phyloP scores from a whole-genome alignment of 2,888 invertebrate species.

The Celastrina argiolus region DNA sequence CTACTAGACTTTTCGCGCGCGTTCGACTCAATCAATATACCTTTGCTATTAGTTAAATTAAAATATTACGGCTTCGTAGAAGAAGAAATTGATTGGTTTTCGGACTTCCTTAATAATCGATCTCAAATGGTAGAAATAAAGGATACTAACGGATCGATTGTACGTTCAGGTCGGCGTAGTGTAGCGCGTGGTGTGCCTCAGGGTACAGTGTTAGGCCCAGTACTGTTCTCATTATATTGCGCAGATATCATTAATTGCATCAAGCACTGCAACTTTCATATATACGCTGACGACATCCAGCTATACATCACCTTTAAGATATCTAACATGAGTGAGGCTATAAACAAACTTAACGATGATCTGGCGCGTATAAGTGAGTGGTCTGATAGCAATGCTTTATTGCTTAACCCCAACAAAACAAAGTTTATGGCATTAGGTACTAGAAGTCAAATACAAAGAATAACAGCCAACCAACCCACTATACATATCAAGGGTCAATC shows the following conservation, averaged over 20 bases:
- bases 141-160: not conserved
- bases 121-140: not conserved
- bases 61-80: not conserved
- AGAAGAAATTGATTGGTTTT: not conserved
- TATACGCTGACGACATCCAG: slow-evolving; percentile 28
- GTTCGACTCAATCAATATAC: not conserved
- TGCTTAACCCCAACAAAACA: no score
- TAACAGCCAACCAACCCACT: no score
- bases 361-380: slow-evolving; percentile 21
- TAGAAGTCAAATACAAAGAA: no score
- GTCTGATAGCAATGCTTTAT: no score
- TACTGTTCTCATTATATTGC: slow-evolving; percentile 25
- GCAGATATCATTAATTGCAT: slow-evolving; percentile 24
- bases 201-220: slow-evolving; percentile 28
- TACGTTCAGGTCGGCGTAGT: not conserved
- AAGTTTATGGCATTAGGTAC: no score
- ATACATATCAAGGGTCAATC: no score
- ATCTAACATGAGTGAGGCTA: not conserved
- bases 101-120: not conserved
- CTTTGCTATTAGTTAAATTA: not conserved
- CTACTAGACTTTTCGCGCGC: no score
- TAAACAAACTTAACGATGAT: slow-evolving; percentile 20
- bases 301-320: slow-evolving; percentile 12
- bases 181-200: slow-evolving; percentile 19
- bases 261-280: slow-evolving; percentile 24